A percentile compares a stretch with the other conserved stretches of the same genome.
Conservation (phyloP, 1,140 invertebrate species). For the Neotoxoptera formosana region DNA sequence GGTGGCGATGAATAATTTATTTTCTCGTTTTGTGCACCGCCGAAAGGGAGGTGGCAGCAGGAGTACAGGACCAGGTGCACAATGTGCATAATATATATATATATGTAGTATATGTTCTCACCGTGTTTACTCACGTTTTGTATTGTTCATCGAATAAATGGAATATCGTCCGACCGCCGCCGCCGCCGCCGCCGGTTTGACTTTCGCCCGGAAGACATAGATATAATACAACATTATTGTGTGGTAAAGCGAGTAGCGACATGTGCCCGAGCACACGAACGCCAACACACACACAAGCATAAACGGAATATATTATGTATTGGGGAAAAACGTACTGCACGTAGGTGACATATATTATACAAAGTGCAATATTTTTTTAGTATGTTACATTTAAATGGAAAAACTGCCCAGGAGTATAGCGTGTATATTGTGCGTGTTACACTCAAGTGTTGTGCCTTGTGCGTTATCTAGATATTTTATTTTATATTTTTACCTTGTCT, state of each 20-base stretch:
- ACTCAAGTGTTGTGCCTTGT: no score
- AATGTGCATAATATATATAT: neutral
- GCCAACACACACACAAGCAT: neutral
- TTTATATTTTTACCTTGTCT: no score
- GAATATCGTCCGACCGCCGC: neutral
- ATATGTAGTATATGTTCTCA: neutral
- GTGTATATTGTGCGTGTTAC: no score
- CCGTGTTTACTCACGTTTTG: neutral
- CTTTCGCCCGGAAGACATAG: constrained; percentile 17
- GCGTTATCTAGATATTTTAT: no score
- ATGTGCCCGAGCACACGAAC: neutral
- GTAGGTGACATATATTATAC: no score
- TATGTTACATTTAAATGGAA: no score
- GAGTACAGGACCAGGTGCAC: neutral
- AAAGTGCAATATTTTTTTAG: no score
- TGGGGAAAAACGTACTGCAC: no score
- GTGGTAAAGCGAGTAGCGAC: constrained; percentile 11
- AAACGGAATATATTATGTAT: neutral
- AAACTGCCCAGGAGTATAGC: no score
- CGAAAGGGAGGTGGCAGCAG: neutral
- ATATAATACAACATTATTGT: neutral
- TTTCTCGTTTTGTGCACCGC: neutral
- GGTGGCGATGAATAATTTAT: constrained; percentile 19
- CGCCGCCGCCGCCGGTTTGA: neutral
- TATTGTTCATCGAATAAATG: constrained; percentile 31